Percentiles rank a stretch among this genome's conserved stretches.
Evolutionary conservation across 2,888 invertebrate genomes (phyloP).

Genomic region (Aradus depressus): DNA sequence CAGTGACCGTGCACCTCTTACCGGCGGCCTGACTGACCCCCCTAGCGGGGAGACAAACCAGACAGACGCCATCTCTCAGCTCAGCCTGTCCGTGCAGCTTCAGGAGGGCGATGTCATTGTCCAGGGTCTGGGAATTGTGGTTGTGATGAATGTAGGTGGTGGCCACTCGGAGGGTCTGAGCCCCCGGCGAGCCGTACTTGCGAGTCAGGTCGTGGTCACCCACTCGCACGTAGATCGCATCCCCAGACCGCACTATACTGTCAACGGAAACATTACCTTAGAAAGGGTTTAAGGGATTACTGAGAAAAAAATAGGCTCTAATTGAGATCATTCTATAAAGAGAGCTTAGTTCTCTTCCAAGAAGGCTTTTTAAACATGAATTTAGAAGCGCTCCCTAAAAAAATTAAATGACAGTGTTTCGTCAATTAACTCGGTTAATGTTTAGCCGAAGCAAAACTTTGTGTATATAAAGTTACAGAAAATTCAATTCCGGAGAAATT

Average conservation of each 20-base stretch:
- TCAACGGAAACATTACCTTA: background rate
- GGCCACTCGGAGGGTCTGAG: constrained; percentile 78
- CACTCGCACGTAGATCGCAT: constrained; percentile 84
- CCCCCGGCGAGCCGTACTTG: constrained; percentile 83
- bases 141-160: constrained; percentile 93
- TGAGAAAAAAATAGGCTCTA: constrained; percentile 4
- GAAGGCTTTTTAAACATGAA: too few species aligned
- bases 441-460: too few species aligned
- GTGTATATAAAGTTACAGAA: too few species aligned
- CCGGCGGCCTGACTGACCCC: constrained; percentile 82
- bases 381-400: too few species aligned
- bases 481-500: too few species aligned
- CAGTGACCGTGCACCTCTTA: constrained; percentile 83
- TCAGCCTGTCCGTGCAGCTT: constrained; percentile 83
- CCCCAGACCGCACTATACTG: constrained; percentile 86
- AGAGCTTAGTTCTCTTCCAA: background rate
- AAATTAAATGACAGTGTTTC: too few species aligned
- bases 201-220: constrained; percentile 85
- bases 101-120: constrained; percentile 85
- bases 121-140: constrained; percentile 87
- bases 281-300: background rate
- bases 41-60: constrained; percentile 79
- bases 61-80: constrained; percentile 69
- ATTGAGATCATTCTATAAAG: background rate
- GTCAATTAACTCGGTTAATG: too few species aligned